phyloP scores from a whole-genome alignment of 2,113 vertebrate species.

The Falcunculus frontatus region DNA sequence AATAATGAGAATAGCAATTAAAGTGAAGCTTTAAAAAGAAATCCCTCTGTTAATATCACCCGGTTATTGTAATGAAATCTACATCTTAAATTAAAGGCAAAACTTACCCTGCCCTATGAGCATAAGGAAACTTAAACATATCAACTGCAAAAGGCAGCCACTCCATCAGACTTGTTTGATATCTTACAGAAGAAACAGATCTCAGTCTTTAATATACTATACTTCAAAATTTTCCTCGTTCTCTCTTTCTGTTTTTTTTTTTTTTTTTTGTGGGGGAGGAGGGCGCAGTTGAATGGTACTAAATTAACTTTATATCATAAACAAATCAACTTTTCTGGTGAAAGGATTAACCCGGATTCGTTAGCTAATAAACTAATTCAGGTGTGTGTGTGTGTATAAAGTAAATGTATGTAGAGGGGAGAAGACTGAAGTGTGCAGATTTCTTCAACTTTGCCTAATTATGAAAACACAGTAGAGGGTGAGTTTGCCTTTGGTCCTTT shows the following conservation, averaged over 20 bases:
- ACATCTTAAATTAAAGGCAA: slow-evolving; percentile 77
- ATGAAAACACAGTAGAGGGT: neutral
- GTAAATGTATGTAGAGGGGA: neutral
- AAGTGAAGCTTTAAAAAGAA: slow-evolving; percentile 80
- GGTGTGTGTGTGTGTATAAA: neutral
- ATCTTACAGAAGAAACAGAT: slow-evolving; percentile 32
- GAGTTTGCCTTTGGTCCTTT: neutral
- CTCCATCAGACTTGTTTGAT: slow-evolving; percentile 25
- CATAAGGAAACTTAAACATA: slow-evolving; percentile 53
- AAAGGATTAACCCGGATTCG: slow-evolving; percentile 2
- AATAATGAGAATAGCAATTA: slow-evolving; percentile 84
- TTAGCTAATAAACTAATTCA: neutral
- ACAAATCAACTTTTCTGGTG: neutral
- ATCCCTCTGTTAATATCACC: slow-evolving; percentile 73
- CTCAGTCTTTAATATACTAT: neutral
- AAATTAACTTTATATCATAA: neutral
- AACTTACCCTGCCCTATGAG: slow-evolving; percentile 52
- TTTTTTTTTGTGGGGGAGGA: accelerated
- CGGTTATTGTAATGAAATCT: slow-evolving; percentile 78
- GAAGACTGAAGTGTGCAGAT: neutral
- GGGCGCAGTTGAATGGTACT: neutral
- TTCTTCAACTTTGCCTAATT: neutral
- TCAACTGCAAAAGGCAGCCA: neutral
- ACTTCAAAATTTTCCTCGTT: neutral
- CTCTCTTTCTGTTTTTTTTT: no score